Base-by-base conservation (phyloP, 2,113 vertebrate genomes). In the Sitta europaea region DNA sequence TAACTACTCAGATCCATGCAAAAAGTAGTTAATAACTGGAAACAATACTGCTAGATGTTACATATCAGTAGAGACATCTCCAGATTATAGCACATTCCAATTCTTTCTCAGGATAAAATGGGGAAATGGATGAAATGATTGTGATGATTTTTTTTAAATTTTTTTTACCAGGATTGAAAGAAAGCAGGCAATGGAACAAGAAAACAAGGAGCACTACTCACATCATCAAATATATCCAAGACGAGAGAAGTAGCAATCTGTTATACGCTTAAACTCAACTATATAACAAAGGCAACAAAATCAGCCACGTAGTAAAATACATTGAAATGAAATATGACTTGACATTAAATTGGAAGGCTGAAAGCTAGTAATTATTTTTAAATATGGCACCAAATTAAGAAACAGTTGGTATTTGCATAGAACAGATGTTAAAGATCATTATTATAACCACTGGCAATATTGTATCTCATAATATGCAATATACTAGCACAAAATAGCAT, bases 381-480 rank as follows among this genome's bases (percentile, higher is more conserved):
- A 94, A 65, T 84, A 81, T 54, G n/a, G 42, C 63, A 85, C 8
- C 48, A 84, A 94, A 86, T 93, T 76, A 97, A 51, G 62, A 72
- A 92, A 88, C 65, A 91, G 77, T 67, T 94, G 81, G 43, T 82
- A 75, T 93, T 85, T 93, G 43, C 54, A 71, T 90, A 81, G 88
- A 95, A 88, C 91, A 97, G 77, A 86, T 93, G 88, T 91, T 95
- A 92, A 92, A 77, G 48, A 94, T 74, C 81, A 89, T 92, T 83
- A 92, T 38, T 87, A 61, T 92, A 94, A 94, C 55, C 33, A 81
- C 50, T 87, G 53, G 36, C 71, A 90, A 89, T 84, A 90, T 77
- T 92, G 29, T 59, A 43, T 86, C 35, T 45, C 87, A 47, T 65
- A 89, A 66, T 71, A 75, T 47, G 42, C 54, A 94, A 72, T 50